A percentile compares a stretch with the other conserved stretches of the same genome.
phyloP scores from a whole-genome alignment of 2,888 invertebrate species.

The Fragum sueziense region DNA sequence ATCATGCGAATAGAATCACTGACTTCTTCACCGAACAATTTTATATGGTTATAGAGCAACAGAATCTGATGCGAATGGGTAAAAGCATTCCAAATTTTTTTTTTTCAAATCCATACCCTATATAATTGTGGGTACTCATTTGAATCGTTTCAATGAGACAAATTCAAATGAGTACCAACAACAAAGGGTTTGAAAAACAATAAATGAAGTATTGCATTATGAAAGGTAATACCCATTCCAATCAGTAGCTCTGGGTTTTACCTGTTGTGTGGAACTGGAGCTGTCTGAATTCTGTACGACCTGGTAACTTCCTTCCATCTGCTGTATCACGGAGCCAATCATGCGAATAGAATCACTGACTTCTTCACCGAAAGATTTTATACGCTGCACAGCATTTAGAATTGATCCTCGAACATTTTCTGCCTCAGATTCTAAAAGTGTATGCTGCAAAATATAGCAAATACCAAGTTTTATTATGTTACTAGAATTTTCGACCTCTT shows the following conservation, averaged over 20 bases:
- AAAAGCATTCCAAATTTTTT: not conserved
- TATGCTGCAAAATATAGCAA: slow-evolving; percentile 82
- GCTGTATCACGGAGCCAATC: slow-evolving; percentile 83
- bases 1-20: slow-evolving; percentile 84
- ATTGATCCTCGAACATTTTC: slow-evolving; percentile 84
- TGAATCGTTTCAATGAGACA: too few relatives aligned
- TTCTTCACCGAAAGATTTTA: slow-evolving; percentile 84
- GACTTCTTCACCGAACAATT: slow-evolving; percentile 78
- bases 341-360: slow-evolving; percentile 84
- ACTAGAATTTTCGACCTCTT: slow-evolving; percentile 84
- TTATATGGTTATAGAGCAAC: too few relatives aligned
- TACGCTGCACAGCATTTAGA: slow-evolving; percentile 83
- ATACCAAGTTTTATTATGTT: too few relatives aligned
- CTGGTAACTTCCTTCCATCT: slow-evolving; percentile 80
- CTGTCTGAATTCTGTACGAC: slow-evolving; percentile 69
- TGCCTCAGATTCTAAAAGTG: slow-evolving; percentile 85
- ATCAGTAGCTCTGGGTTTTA: too few relatives aligned
- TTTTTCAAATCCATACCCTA: not conserved
- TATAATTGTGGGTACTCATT: too few relatives aligned
- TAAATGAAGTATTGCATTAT: too few relatives aligned
- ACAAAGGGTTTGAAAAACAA: too few relatives aligned
- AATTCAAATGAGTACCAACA: too few relatives aligned
- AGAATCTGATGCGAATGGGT: too few relatives aligned
- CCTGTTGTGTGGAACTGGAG: slow-evolving; percentile 54
- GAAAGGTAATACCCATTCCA: too few relatives aligned